A percentile compares a stretch with the other conserved stretches of the same genome.
Evolutionary conservation across 2,113 vertebrate species (phyloP).

Genomic region (Columba livia): DNA sequence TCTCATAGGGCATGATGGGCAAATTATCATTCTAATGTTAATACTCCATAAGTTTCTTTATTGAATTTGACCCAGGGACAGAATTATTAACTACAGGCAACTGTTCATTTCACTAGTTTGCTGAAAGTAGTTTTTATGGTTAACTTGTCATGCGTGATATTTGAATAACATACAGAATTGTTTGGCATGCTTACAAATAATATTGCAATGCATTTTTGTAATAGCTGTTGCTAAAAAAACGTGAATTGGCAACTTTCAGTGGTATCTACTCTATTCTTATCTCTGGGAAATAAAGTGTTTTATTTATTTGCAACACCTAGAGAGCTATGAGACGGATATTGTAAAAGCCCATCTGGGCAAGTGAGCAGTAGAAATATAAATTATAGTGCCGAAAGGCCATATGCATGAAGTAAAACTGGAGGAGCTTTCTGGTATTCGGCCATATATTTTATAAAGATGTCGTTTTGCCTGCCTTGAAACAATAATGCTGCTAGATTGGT

Average conservation of each 20-base stretch:
- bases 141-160: background rate
- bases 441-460: slow-evolving; percentile 32
- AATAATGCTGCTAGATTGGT: slow-evolving; percentile 34
- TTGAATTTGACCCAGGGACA: background rate
- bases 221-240: background rate
- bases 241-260: background rate
- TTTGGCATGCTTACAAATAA: background rate
- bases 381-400: slow-evolving; percentile 11
- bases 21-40: background rate
- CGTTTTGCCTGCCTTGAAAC: slow-evolving; percentile 7
- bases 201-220: background rate
- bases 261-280: background rate
- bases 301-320: slow-evolving; percentile 65
- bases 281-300: slow-evolving; percentile 47
- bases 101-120: background rate
- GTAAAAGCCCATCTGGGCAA: slow-evolving; percentile 56
- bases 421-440: slow-evolving; percentile 12
- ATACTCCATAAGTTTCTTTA: background rate
- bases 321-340: slow-evolving; percentile 47
- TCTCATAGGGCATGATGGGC: background rate
- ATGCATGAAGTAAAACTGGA: slow-evolving; percentile 46
- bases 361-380: slow-evolving; percentile 41
- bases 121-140: background rate
- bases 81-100: background rate
- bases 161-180: background rate